Evolutionary conservation across 2,888 invertebrate genomes (phyloP).

Genomic region (Philopedon plagiatum): DNA sequence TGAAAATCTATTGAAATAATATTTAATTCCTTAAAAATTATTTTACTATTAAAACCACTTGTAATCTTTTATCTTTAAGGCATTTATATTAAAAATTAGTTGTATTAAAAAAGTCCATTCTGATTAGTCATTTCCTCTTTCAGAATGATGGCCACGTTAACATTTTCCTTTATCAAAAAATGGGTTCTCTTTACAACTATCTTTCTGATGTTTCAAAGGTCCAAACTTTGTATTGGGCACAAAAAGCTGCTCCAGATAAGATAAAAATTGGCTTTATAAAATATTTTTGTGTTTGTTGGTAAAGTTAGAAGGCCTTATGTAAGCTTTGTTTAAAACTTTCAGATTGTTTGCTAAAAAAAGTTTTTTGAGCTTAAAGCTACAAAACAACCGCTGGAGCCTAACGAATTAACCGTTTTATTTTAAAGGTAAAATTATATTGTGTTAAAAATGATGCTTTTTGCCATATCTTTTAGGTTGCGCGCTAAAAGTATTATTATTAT

Average conservation of each 20-base stretch:
- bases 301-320: constrained; percentile 3
- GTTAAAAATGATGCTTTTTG: too few species aligned
- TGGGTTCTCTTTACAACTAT: constrained; percentile 1
- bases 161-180: neutral
- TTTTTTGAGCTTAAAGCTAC: neutral
- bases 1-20: too few species aligned
- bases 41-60: too few species aligned
- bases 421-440: too few species aligned
- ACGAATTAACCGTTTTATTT: neutral
- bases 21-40: too few species aligned
- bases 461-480: too few species aligned
- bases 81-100: too few species aligned
- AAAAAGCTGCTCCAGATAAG: constrained; percentile 10
- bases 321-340: constrained; percentile 16
- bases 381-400: neutral
- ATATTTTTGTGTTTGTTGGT: constrained; percentile 16
- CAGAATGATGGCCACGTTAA: neutral
- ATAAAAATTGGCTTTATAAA: constrained; percentile 4
- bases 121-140: neutral
- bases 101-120: neutral
- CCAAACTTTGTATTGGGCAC: neutral
- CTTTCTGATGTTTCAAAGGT: constrained; percentile 5
- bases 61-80: too few species aligned
- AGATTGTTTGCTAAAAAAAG: constrained; percentile 1
- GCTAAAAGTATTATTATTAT: too few species aligned